Evolutionary conservation across 2,113 vertebrate genomes (phyloP), one percentile per base, ranked within the genome.

Genomic region (Cryptotis parvus): DNA sequence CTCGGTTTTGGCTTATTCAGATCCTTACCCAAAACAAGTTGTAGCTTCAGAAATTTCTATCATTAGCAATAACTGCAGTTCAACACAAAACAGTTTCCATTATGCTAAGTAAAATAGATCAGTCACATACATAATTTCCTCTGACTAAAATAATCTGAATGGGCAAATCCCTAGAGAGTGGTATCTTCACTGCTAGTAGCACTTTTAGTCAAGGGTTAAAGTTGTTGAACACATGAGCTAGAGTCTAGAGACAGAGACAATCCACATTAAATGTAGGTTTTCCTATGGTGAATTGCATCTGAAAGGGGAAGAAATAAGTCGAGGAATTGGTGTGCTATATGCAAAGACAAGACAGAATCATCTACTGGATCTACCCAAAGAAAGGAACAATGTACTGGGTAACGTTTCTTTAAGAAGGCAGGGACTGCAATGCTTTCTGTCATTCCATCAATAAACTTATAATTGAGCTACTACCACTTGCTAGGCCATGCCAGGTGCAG

Each of bases 211-310:
- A 90, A 78, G 27, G 14, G 55, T 11, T 74, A 83, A 73, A 74
- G 24, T 35, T 70, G 55, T 6, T 58, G 8, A 1, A 58, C 9
- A 58, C 39, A 91, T 3, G 49, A 24, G 80, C 4, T 7, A 29
- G 27, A 65, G 29, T 65, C 63, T 65, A 29, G 63, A 31, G 29
- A 29, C 27, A 65, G 63, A 65, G 63, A 22, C 26, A 27, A 65
- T 10, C 31, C 27, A 65, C 66, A 31, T 31, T 65, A 31, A 65
- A 65, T 65, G 63, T 29, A 9, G 20, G 12, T 55, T 70, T 84
- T 65, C 78, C 63, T n/a, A 92, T 69, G 43, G 39, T 70, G 63
- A 87, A 91, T 39, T 77, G 18, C 6, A 18, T 83, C 91, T 93
- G 65, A 66, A 80, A 89, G 18, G 75, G 15, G 84, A 73, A 68